These are phyloP conservation scores for Pitangus sulphuratus DNA, from an alignment of 2,797 vertebrate genomes.

Conservation along the genomic window DNA sequence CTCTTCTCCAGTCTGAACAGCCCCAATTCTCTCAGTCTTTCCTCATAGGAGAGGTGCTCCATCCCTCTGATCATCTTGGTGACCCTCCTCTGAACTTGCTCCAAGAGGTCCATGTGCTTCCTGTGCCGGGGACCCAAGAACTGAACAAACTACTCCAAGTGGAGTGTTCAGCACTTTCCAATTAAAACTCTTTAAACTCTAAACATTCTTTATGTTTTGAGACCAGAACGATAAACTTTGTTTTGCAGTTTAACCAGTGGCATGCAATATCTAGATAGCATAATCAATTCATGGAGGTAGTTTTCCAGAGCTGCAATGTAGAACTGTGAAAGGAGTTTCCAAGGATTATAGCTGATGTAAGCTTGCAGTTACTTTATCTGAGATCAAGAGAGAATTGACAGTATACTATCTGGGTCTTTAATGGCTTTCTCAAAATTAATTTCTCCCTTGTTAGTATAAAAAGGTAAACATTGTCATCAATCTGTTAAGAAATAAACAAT, in stretches of 20 bases:
- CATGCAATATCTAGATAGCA: background rate
- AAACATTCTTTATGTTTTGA: conserved; percentile 1
- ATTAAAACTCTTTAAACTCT: background rate
- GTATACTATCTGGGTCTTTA: background rate
- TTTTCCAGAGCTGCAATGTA: conserved; percentile 20
- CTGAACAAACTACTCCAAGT: fast-evolving
- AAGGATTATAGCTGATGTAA: conserved; percentile 35
- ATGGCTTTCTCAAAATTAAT: conserved; percentile 58
- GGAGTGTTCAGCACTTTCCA: background rate
- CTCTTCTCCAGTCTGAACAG: background rate
- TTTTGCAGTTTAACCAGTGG: background rate
- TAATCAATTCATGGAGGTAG: background rate
- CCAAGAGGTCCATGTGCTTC: background rate
- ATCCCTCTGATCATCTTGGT: background rate
- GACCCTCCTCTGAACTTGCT: background rate
- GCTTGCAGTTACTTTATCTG: conserved; percentile 7
- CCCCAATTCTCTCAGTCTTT: background rate
- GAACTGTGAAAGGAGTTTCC: background rate
- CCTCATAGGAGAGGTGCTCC: background rate
- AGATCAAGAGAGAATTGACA: conserved; percentile 20
- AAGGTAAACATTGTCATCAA: conserved; percentile 44
- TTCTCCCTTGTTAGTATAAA: conserved; percentile 32
- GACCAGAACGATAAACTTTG: background rate
- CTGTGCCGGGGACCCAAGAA: background rate
- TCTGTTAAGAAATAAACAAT: conserved; percentile 40